Conservation (phyloP, 2,888 invertebrate species). For the Neuroscelio doddi region DNA sequence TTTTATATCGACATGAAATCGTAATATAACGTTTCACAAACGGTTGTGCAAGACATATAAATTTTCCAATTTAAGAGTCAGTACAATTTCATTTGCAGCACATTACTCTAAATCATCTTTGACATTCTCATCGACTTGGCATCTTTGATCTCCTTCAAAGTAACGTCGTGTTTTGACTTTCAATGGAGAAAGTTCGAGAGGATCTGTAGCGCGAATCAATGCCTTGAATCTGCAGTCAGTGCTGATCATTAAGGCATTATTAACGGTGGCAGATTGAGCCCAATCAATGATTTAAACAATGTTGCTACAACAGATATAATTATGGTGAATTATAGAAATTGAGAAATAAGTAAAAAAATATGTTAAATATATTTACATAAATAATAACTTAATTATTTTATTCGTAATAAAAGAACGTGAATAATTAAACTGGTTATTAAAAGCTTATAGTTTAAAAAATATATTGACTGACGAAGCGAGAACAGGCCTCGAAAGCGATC, state of each 20-base stretch:
- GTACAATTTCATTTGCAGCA: slow-evolving; percentile 25
- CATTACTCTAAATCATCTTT: slow-evolving; percentile 38
- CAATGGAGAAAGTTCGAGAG: slow-evolving; percentile 38
- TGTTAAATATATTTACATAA: no score
- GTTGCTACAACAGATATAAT: slow-evolving; percentile 6
- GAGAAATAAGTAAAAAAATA: no score
- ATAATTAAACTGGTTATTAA: no score
- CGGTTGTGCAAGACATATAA: slow-evolving; percentile 7
- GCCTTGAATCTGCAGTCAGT: slow-evolving; percentile 28
- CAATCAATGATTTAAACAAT: slow-evolving; percentile 33
- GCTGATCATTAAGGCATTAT: slow-evolving; percentile 38
- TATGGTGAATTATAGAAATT: slow-evolving; percentile 1
- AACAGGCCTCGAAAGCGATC: slow-evolving; percentile 34
- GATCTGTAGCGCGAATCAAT: slow-evolving; percentile 27
- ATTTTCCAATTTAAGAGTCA: slow-evolving; percentile 17
- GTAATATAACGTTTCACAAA: background rate
- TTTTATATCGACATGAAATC: background rate
- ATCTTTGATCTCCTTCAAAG: slow-evolving; percentile 33
- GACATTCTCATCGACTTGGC: slow-evolving; percentile 24
- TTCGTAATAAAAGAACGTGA: no score
- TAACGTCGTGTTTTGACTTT: slow-evolving; percentile 31
- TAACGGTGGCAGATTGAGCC: slow-evolving; percentile 24
- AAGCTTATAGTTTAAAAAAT: slow-evolving; percentile 3
- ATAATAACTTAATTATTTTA: no score
- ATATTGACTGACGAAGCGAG: slow-evolving; percentile 20